Base-by-base conservation (phyloP, 2,888 invertebrate genomes). In the Geophilus truncorum region DNA sequence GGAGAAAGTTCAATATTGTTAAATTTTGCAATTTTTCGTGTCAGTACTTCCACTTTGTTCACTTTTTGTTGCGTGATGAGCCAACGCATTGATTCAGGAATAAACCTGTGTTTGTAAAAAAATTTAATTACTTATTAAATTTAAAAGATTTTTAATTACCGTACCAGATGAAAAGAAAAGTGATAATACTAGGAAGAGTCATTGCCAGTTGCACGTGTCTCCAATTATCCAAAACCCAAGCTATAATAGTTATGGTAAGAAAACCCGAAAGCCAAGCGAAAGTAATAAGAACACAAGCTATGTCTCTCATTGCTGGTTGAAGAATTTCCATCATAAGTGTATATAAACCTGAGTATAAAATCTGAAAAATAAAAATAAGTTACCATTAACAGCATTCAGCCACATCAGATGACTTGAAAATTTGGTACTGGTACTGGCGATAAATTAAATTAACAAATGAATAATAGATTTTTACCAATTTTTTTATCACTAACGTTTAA, bases 211-310 rank as follows among this genome's bases (percentile, higher is more conserved):
- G 89, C 9, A 90, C 86, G 80, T 88, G 85, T 45, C 89, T 85
- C 90, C 90, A 90, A 83, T 89, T 86, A 7, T 87, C 86, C 57
- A 90, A 85, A 10, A 87, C 84, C 82, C 88, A 90, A 6, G 89
- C 88, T 9, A 90, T 84, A 28, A 88, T 83, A 34, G 87, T 85
- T 25, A 89, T 85, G 23, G 88, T 88, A 5, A 88, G 81, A 36
- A 85, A 85, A 5, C 83, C 83, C 5, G 84, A 77, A 0, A 89
- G 88, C 88, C 89, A 89, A 32, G 9, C 32, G 4, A 9, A 6
- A 9, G 4, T 32, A 4, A 9, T 6, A 32, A 4, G 9, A 32
- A 9, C 86, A 1, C 88, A 89, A 0, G 88, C 88, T 79, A 87
- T 84, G 12, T 89, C 88, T 10, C 90, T 87, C 78, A 86, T 86